phyloP scores from a whole-genome alignment of 2,888 invertebrate genomes.

The Hirtodrosophila confusa region DNA sequence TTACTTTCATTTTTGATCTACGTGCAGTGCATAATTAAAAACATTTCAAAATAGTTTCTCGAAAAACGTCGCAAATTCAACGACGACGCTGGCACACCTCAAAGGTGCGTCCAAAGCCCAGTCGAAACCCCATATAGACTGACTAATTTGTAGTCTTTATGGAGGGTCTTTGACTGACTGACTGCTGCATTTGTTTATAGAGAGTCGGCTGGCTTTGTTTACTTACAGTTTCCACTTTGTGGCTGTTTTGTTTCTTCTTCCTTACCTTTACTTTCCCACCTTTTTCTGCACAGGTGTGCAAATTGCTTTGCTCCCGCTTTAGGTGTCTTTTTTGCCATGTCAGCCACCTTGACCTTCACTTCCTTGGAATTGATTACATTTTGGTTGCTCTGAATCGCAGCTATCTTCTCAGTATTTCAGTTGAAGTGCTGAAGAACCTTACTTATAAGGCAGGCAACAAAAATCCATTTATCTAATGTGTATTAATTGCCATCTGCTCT shows the following conservation, averaged over 20 bases:
- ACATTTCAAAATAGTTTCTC: constrained; percentile 53
- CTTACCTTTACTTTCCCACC: constrained; percentile 10
- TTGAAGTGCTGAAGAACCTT: no score
- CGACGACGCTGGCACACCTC: constrained; percentile 54
- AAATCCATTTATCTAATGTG: no score
- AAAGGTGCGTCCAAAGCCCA: constrained; percentile 59
- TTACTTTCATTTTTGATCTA: constrained; percentile 75
- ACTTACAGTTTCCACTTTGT: constrained; percentile 38
- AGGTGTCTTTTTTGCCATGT: constrained; percentile 6
- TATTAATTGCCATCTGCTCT: neutral
- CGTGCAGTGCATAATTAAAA: constrained; percentile 73
- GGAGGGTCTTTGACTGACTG: constrained; percentile 23
- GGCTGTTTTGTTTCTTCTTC: constrained; percentile 2
- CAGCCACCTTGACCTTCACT: constrained; percentile 67
- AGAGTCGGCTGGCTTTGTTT: constrained; percentile 26
- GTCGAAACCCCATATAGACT: constrained; percentile 13
- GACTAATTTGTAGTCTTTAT: constrained; percentile 55
- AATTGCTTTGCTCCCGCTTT: constrained; percentile 22
- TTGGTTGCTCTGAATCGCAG: constrained; percentile 1
- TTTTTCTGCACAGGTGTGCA: constrained; percentile 42
- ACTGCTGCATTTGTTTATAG: constrained; percentile 28
- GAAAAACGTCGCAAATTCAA: constrained; percentile 53
- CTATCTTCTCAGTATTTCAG: no score
- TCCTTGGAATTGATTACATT: constrained; percentile 59
- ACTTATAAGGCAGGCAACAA: no score